These are phyloP conservation scores for Nephila pilipes DNA, from an alignment of 1,140 invertebrate species.

Conservation along the genomic window DNA sequence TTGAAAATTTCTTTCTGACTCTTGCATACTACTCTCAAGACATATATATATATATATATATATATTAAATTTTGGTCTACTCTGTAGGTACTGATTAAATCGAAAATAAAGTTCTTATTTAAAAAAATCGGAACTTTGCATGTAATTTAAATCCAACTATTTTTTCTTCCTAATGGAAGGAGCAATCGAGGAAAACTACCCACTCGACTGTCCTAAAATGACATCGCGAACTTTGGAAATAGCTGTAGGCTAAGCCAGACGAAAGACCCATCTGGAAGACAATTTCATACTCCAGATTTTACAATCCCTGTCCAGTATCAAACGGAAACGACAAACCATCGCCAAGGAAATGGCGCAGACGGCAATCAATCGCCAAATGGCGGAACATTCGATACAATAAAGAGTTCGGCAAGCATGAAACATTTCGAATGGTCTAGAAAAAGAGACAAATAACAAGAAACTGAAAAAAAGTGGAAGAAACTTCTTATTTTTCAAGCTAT, in stretches of 20 bases:
- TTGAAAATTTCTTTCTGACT: too few species aligned
- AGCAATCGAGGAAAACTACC: not conserved
- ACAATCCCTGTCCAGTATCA: not conserved
- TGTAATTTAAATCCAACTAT: too few species aligned
- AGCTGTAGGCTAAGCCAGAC: not conserved
- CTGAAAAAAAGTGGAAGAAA: slow-evolving; percentile 25
- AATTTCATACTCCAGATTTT: not conserved
- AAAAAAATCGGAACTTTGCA: too few species aligned
- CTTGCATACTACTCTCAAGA: too few species aligned
- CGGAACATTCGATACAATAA: slow-evolving; percentile 54
- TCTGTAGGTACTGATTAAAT: too few species aligned
- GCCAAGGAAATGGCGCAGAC: not conserved
- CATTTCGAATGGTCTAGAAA: slow-evolving; percentile 45
- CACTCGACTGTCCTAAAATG: not conserved
- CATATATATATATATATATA: too few species aligned
- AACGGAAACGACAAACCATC: not conserved
- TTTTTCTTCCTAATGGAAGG: too few species aligned
- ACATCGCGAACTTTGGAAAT: not conserved
- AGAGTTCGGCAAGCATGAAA: slow-evolving; percentile 54
- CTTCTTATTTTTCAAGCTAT: slow-evolving; percentile 16
- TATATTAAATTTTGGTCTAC: too few species aligned
- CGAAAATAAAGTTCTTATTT: too few species aligned
- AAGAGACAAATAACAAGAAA: slow-evolving; percentile 20
- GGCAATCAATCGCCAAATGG: slow-evolving; percentile 66
- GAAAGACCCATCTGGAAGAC: not conserved